These are phyloP conservation scores for Gambusia yucatana DNA, from an alignment of 2,797 vertebrate genomes.

Conservation along the genomic window DNA sequence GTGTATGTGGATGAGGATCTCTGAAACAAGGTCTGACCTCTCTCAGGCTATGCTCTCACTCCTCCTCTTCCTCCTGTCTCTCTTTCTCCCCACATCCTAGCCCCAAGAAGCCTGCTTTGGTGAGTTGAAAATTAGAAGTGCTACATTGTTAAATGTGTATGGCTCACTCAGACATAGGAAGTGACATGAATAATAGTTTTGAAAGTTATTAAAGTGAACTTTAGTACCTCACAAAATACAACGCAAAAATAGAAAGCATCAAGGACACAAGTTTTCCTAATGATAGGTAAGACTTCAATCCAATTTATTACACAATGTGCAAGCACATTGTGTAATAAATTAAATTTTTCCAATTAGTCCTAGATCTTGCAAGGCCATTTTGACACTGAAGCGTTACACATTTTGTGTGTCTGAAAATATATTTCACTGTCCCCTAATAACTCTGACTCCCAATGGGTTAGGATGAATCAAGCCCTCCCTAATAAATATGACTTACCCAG, in stretches of 20 bases:
- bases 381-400: constrained; percentile 47
- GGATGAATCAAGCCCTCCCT: constrained; percentile 66
- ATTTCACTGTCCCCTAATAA: constrained; percentile 62
- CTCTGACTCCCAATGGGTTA: constrained; percentile 53
- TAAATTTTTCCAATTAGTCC: constrained; percentile 40
- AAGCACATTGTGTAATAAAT: constrained; percentile 18
- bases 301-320: constrained; percentile 8
- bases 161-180: constrained; percentile 42
- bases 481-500: constrained; percentile 74
- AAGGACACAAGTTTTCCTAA: constrained; percentile 21
- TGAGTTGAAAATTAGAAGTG: constrained; percentile 27
- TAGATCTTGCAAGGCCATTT: constrained; percentile 36
- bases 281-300: constrained; percentile 8
- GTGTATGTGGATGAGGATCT: constrained; percentile 72
- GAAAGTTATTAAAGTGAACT: constrained; percentile 1
- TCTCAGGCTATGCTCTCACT: constrained; percentile 72
- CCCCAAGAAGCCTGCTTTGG: constrained; percentile 18
- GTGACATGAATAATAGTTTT: constrained; percentile 22
- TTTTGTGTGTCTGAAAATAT: constrained; percentile 62
- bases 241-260: not conserved
- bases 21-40: constrained; percentile 79
- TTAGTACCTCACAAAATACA: constrained; percentile 7
- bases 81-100: constrained; percentile 26
- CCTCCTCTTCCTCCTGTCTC: constrained; percentile 39
- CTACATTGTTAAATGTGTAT: constrained; percentile 39